Base-by-base conservation (phyloP, 2,113 vertebrate genomes). In the Mesitornis unicolor region DNA sequence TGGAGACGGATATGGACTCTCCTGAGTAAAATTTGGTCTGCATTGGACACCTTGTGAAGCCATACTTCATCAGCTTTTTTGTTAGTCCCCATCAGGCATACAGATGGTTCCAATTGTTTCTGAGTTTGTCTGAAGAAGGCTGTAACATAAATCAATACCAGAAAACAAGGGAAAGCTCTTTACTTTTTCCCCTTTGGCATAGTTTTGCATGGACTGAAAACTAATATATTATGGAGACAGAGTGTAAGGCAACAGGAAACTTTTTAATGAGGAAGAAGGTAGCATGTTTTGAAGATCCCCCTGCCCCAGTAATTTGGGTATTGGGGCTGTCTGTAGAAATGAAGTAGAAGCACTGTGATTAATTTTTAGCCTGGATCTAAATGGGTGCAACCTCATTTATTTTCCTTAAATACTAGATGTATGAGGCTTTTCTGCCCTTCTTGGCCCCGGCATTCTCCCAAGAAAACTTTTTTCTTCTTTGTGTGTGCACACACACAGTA, bases 51-150 rank as follows among this genome's bases (percentile, higher is more conserved):
- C 86, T 93, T 77, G 50, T 94, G 95, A 78, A 96, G 84, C 94
- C 63, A 78, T 89, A 91, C 50, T 92, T 88, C 64, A 82, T 91
- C 85, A 74, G 57, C 42, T 95, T 86, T 95, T 97, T 70, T 95
- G 88, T 93, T 90, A 87, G 60, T 89, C 54, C 56, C 83, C 78
- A 81, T 97, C 95, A 95, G 96, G 94, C 92, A 61, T 94, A 97
- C 98, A 98, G 97, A 97, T 98, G 98, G 97, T 98, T 98, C 96
- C 94, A 98, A 86, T 98, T 97, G 86, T 96, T 95, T 96, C 91
- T 94, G 90, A 97, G 96, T 93, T 96, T 85, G 90, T 97, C 97
- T 94, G 87, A 82, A 61, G 97, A 96, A 95, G 86, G 59, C 94
- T 95, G 81, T 93, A 90, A 91, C 89, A 81, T 95, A 97, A 93